Base-by-base conservation (phyloP, 1,140 invertebrate species). In the Drosophila pruinosa region DNA sequence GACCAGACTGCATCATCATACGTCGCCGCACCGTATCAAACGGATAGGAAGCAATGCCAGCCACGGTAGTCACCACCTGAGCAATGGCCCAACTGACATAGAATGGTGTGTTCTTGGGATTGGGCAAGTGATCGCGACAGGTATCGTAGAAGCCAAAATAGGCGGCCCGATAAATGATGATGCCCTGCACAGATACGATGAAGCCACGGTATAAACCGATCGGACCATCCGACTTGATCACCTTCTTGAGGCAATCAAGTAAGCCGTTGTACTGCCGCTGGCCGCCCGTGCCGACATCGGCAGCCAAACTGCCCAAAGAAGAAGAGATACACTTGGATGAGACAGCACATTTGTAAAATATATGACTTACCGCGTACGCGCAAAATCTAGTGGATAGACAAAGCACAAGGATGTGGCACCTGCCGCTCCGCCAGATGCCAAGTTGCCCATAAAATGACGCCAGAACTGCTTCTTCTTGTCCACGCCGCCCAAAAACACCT, bases 301-400 rank as follows among this genome's bases (percentile, higher is more conserved):
- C 96, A 78, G 94, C 96, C 80, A 97, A 93, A 6, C 89, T 88
- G 50, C 15, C 19, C 1, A 14, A 6, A 41, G 1, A 8, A 43
- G 10, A 21, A 22, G 10, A 15, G 4, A n/a, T 4, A 28, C 26
- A 28, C 26, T 28, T 7, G n/a, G n/a, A 34, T 3, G 7, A 6
- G 38, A 39, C 28, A 48, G 6, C 2, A 19, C n/a, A n/a, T n/a
- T n/a, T n/a, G n/a, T n/a, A n/a, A n/a, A n/a, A n/a, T n/a, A n/a
- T n/a, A n/a, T n/a, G n/a, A 64, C 77, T 83, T 53, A 89, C 88
- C 88, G 88, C 28, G 98, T 99, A 93, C 98, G 93, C 58, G 97
- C 97, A 93, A 97, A 98, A 92, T 99, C 98, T 19, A 99, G 93
- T 6, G 98, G 97, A 93, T 99, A 99, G 34, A 99, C 97, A 92